Base-by-base conservation (phyloP, 2,797 vertebrate species). In the Botia kubotai region DNA sequence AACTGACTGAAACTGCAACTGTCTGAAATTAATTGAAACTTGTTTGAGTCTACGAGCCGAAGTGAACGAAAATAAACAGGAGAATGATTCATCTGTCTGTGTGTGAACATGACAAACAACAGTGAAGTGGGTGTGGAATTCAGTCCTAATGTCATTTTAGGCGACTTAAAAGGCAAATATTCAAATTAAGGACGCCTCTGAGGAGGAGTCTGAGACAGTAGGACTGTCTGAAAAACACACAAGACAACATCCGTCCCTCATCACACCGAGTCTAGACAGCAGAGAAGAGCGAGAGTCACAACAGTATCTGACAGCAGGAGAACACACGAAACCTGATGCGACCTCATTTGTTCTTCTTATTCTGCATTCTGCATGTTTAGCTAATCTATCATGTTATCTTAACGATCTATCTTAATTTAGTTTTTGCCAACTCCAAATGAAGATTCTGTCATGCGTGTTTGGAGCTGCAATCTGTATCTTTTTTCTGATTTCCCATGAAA, bases 21-120 rank as follows among this genome's bases (percentile, higher is more conserved):
- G 68, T 77, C 62, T 82, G 68, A 71, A 62, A 53, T 79, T 86
- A 84, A 84, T 80, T 86, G 79, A 86, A 84, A 82, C 66, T 82
- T 26, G 23, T 73, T 79, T 78, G 70, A 86, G 80, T 78, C 65
- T 80, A 84, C 74, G 50, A 77, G 81, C 67, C 52, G 16, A 50
- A 83, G 74, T 50, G 70, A 57, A 78, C 5, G 23, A 80, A 75
- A 81, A 75, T 81, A 81, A 83, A 83, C 46, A 11, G 48, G 33
- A 85, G 68, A 80, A 85, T 77, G 77, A 62, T 46, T 46, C 10
- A 53, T 69, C 46, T 79, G 72, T 77, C 77, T 58, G 77, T 17
- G 58, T 63, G 77, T 63, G 77, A 85, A 83, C 81, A 75, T 52
- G 53, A 21, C 72, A 71, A 58, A 69, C 60, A 70, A 75, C 52